Conservation (phyloP, 2,888 invertebrate genomes). For the Heliothis peltigera region DNA sequence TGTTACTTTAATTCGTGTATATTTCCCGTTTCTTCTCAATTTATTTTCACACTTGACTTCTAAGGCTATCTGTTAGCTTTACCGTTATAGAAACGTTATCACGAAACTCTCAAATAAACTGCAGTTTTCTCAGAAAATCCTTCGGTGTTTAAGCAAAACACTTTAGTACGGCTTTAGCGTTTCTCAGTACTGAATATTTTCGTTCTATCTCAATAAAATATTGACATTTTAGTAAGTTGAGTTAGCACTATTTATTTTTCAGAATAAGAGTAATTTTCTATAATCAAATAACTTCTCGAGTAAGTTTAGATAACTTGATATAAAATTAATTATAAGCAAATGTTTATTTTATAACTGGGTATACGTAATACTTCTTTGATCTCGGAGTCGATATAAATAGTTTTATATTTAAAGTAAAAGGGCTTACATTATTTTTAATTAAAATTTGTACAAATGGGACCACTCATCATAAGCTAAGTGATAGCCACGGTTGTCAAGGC, state of each 20-base stretch:
- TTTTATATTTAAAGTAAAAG: too few species aligned
- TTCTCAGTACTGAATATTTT: constrained; percentile 34
- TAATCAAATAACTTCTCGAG: not conserved
- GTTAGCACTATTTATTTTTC: not conserved
- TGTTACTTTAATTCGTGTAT: too few species aligned
- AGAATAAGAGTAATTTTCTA: not conserved
- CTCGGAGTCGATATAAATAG: too few species aligned
- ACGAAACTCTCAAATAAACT: constrained; percentile 6
- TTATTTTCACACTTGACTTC: not conserved
- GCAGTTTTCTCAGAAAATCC: constrained; percentile 40
- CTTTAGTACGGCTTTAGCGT: constrained; percentile 36
- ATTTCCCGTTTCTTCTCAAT: not conserved
- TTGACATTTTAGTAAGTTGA: constrained; percentile 14
- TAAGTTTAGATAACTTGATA: too few species aligned
- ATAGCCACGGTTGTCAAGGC: too few species aligned
- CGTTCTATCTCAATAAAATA: constrained; percentile 31
- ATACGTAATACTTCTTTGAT: too few species aligned
- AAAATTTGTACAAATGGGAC: too few species aligned
- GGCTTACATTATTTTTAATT: too few species aligned
- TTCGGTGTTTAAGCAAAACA: constrained; percentile 41
- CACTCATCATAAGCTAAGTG: too few species aligned
- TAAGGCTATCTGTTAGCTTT: not conserved
- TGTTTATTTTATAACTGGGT: too few species aligned
- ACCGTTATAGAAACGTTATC: constrained; percentile 4
- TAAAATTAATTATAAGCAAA: too few species aligned